Conservation (phyloP, 2,797 vertebrate genomes). For the Ibycter americanus region DNA sequence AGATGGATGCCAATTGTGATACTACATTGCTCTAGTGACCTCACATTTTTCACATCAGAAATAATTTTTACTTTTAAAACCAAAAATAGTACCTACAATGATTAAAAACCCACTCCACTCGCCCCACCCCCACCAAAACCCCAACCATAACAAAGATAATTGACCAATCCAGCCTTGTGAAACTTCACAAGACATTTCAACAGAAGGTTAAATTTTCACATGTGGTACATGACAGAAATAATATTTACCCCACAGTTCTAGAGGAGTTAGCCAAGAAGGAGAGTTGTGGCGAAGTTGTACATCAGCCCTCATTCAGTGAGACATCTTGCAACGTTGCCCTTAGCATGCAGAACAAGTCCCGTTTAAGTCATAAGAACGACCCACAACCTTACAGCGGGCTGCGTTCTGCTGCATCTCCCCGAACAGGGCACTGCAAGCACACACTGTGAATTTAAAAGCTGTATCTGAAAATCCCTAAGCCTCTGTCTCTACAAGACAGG, state of each 20-base stretch:
- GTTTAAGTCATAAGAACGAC: neutral
- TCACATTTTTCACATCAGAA: neutral
- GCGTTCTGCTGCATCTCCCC: neutral
- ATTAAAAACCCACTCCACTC: neutral
- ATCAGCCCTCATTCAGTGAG: neutral
- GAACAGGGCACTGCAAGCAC: neutral
- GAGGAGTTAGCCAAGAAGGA: neutral
- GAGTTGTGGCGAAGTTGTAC: neutral
- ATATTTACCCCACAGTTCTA: neutral
- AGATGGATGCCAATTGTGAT: fast-evolving
- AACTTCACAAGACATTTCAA: neutral
- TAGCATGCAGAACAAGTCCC: neutral
- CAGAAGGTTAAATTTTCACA: neutral
- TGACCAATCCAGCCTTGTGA: neutral
- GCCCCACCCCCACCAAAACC: neutral
- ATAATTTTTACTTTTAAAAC: neutral
- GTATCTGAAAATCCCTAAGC: neutral
- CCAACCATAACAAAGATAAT: neutral
- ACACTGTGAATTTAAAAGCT: neutral
- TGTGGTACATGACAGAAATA: neutral
- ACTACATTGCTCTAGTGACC: neutral
- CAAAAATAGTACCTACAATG: neutral
- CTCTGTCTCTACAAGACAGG: neutral
- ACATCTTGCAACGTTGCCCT: neutral
- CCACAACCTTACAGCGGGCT: neutral